Percentiles rank a stretch among this genome's conserved stretches.
phyloP scores from a whole-genome alignment of 2,888 invertebrate genomes.

The Mythimna vitellina region DNA sequence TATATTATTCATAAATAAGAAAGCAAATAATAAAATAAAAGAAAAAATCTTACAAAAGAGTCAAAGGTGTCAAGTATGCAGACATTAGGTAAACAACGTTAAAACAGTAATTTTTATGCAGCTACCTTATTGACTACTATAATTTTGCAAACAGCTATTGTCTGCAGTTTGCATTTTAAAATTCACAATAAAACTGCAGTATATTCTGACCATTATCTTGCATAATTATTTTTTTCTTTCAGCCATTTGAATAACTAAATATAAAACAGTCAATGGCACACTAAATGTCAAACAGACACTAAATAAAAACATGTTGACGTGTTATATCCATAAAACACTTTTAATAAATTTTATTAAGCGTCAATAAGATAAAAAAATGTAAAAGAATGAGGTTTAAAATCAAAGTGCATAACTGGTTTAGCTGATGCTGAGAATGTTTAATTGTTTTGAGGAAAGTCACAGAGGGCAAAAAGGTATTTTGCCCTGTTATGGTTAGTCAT shows the following conservation, averaged over 20 bases:
- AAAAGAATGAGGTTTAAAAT: conserved; percentile 35
- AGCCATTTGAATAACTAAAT: conserved; percentile 30
- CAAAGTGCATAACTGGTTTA: conserved; percentile 39
- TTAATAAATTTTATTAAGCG: conserved; percentile 49
- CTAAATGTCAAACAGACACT: conserved; percentile 33
- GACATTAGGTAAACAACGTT: neutral
- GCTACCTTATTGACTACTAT: neutral
- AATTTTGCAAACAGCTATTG: neutral
- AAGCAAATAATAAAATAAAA: too few species aligned
- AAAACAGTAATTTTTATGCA: neutral
- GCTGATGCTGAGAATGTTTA: conserved; percentile 11
- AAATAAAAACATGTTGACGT: conserved; percentile 52
- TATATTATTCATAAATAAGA: too few species aligned
- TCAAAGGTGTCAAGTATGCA: too few species aligned
- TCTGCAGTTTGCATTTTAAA: neutral
- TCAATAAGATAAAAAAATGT: conserved; percentile 22
- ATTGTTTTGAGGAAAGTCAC: conserved; percentile 52
- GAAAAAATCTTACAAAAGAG: too few species aligned
- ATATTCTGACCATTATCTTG: conserved; percentile 1
- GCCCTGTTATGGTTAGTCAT: neutral
- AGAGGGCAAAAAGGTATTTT: conserved; percentile 19
- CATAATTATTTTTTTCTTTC: conserved; percentile 8
- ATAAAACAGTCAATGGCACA: conserved; percentile 19
- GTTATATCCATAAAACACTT: conserved; percentile 55
- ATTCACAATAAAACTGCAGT: neutral